Conservation (phyloP, 2,113 vertebrate species). For the Osmerus eperlanus region DNA sequence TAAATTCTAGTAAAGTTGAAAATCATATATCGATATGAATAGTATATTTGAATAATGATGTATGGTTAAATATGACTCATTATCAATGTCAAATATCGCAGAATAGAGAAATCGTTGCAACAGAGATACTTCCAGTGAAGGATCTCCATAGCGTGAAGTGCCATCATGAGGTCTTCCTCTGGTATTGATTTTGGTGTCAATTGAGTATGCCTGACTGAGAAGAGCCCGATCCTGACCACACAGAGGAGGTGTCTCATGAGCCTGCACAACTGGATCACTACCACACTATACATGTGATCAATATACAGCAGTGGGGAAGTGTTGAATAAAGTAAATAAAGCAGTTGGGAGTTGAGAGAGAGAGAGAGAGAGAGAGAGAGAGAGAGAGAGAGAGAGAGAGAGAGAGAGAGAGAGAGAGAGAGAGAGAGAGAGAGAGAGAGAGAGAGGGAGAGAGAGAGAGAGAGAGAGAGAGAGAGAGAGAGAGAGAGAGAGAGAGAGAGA, state of each 20-base stretch:
- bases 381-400: conserved; percentile 7
- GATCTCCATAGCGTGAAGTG: neutral
- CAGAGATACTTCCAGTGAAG: neutral
- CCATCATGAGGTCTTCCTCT: conserved; percentile 42
- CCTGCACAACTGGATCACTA: conserved; percentile 33
- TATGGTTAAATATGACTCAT: too few species aligned
- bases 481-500: neutral
- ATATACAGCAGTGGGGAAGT: conserved; percentile 29
- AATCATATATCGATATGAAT: too few species aligned
- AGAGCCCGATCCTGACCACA: conserved; percentile 39
- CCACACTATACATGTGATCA: conserved; percentile 35
- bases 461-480: conserved; percentile 41
- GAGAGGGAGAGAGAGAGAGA: conserved; percentile 14
- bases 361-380: conserved; percentile 35
- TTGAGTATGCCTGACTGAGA: conserved; percentile 17
- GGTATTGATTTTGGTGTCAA: conserved; percentile 43
- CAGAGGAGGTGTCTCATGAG: conserved; percentile 20
- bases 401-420: conserved; percentile 10
- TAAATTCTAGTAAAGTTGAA: too few species aligned
- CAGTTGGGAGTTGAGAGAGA: conserved; percentile 40
- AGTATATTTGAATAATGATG: too few species aligned
- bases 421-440: neutral
- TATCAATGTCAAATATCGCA: neutral
- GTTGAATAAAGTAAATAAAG: conserved; percentile 34
- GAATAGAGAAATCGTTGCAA: neutral